Conservation (phyloP, 2,113 vertebrate species). For the Ageneiosus marmoratus region DNA sequence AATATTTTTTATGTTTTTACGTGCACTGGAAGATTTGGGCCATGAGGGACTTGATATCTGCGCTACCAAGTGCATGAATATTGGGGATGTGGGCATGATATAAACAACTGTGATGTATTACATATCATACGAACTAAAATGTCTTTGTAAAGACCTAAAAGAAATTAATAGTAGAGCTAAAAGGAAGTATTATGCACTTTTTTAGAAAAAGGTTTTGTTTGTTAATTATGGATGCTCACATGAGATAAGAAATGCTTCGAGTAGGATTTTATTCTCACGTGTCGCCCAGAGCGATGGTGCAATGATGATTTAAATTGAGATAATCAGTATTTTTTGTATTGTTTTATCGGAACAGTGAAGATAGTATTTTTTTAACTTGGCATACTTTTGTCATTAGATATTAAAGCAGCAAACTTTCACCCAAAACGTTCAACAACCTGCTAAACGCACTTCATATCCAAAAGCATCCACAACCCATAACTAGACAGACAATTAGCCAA, state of each 20-base stretch:
- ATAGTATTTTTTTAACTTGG: constrained; percentile 74
- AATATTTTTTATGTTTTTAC: neutral
- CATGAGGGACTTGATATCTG: neutral
- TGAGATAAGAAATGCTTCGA: constrained; percentile 15
- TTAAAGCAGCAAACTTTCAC: constrained; percentile 42
- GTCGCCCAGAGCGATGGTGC: constrained; percentile 79
- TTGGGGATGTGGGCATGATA: constrained; percentile 16
- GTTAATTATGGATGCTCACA: constrained; percentile 17
- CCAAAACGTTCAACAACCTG: constrained; percentile 26
- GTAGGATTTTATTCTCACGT: constrained; percentile 64
- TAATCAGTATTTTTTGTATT: constrained; percentile 76
- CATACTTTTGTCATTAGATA: constrained; percentile 50
- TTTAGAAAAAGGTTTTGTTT: constrained; percentile 47
- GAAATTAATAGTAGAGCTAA: constrained; percentile 68
- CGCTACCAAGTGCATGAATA: constrained; percentile 25
- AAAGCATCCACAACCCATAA: neutral
- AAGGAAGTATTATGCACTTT: constrained; percentile 81
- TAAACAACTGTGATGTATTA: constrained; percentile 59
- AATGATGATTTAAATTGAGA: constrained; percentile 70
- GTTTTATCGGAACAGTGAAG: constrained; percentile 62
- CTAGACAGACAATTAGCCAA: neutral
- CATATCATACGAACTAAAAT: constrained; percentile 36
- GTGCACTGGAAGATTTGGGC: neutral
- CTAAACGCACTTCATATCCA: neutral
- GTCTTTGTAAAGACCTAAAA: constrained; percentile 63